A percentile compares a stretch with the other conserved stretches of the same genome.
Conservation (phyloP, 1,140 invertebrate species). For the Drosophila rhopaloa region DNA sequence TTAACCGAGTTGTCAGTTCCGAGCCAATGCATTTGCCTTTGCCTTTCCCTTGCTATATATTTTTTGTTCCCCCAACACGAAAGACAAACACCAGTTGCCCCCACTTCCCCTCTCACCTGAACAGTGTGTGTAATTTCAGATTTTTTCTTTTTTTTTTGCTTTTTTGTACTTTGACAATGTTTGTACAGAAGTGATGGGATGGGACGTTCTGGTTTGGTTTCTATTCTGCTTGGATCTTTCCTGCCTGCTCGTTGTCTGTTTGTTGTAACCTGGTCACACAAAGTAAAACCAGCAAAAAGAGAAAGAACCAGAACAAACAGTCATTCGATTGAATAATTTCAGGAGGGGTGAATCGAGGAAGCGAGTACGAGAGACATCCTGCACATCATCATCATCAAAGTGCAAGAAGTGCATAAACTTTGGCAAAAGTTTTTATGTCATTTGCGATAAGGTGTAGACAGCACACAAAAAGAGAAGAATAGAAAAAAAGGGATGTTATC, state of each 20-base stretch:
- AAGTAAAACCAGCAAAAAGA: slow-evolving; percentile 52
- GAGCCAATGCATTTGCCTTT: slow-evolving; percentile 66
- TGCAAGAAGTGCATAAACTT: slow-evolving; percentile 68
- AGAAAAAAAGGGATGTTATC: slow-evolving; percentile 1
- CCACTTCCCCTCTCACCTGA: slow-evolving; percentile 6
- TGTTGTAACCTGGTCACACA: slow-evolving; percentile 68
- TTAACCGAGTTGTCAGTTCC: slow-evolving; percentile 77
- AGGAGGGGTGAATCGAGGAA: not conserved
- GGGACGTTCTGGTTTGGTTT: slow-evolving; percentile 35
- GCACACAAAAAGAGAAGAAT: slow-evolving; percentile 10
- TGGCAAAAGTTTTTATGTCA: slow-evolving; percentile 50
- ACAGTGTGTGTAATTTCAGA: slow-evolving; percentile 66
- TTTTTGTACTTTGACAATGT: slow-evolving; percentile 62
- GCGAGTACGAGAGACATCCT: slow-evolving; percentile 27
- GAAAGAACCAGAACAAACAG: slow-evolving; percentile 64
- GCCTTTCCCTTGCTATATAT: slow-evolving; percentile 9
- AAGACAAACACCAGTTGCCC: slow-evolving; percentile 61
- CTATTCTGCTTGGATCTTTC: slow-evolving; percentile 24
- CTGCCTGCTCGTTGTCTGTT: slow-evolving; percentile 29
- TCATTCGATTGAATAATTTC: slow-evolving; percentile 76
- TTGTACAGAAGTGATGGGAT: slow-evolving; percentile 49
- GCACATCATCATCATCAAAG: slow-evolving; percentile 51
- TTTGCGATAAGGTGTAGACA: slow-evolving; percentile 43
- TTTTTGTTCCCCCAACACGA: slow-evolving; percentile 38
- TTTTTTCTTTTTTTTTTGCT: slow-evolving; percentile 34